Conservation (phyloP, 2,797 vertebrate genomes). For the Pseudochirops cupreus region DNA sequence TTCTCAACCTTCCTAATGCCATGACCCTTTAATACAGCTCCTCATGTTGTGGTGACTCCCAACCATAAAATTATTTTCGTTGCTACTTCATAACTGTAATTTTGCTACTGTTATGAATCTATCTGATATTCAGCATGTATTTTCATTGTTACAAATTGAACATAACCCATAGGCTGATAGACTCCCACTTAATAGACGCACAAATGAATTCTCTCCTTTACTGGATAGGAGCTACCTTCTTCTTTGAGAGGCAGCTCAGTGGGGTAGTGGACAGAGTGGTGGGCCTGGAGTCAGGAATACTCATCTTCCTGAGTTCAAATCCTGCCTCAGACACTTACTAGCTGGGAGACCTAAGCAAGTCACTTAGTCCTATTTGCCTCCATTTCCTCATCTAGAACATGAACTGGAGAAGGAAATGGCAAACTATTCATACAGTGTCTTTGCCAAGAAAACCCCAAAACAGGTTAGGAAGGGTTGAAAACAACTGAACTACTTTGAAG, state of each 20-base stretch:
- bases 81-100: no score
- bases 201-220: not conserved
- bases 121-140: no score
- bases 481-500: not conserved
- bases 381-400: not conserved
- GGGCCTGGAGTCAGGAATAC: not conserved
- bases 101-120: no score
- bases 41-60: no score
- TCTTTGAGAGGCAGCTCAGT: not conserved
- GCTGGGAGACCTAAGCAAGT: not conserved
- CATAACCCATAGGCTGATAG: not conserved
- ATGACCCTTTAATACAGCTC: no score
- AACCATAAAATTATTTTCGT: no score
- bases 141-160: no score
- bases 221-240: not conserved
- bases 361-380: not conserved
- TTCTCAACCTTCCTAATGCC: no score
- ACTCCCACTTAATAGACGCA: not conserved
- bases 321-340: not conserved
- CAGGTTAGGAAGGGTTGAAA: not conserved
- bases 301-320: not conserved
- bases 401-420: not conserved
- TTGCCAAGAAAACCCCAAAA: not conserved
- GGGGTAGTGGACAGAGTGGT: not conserved
- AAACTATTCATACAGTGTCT: not conserved